Evolutionary conservation across 1,140 invertebrate species (phyloP).

Genomic region (Lanistes nyassanus): DNA sequence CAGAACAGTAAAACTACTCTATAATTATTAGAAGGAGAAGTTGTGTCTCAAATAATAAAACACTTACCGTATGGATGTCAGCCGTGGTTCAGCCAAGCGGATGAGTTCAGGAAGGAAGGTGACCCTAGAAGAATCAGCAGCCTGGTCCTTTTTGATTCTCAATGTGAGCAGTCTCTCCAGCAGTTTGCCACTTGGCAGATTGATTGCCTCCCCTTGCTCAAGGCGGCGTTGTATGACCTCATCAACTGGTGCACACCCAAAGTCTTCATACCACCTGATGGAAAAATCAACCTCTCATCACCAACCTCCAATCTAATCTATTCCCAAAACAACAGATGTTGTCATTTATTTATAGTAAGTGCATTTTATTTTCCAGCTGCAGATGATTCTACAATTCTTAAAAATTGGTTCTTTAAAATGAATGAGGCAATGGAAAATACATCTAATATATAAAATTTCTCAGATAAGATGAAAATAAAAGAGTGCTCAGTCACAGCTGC

Average conservation of each 20-base stretch:
- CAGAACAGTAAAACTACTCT: too few relatives aligned
- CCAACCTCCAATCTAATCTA: not conserved
- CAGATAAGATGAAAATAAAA: too few relatives aligned
- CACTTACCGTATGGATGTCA: constrained; percentile 50
- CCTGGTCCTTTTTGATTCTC: constrained; percentile 42
- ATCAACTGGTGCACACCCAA: constrained; percentile 54
- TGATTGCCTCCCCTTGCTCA: constrained; percentile 38
- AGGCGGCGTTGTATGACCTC: constrained; percentile 49
- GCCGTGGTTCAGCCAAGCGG: constrained; percentile 48
- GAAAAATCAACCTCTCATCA: not conserved
- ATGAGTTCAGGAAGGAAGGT: constrained; percentile 48
- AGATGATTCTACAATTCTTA: too few relatives aligned
- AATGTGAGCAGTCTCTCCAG: constrained; percentile 59
- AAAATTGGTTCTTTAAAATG: too few relatives aligned
- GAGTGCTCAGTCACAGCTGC: too few relatives aligned
- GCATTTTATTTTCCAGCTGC: too few relatives aligned
- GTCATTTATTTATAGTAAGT: too few relatives aligned
- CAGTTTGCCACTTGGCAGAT: constrained; percentile 62
- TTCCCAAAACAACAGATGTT: too few relatives aligned
- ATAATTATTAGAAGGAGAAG: too few relatives aligned
- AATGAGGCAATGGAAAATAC: too few relatives aligned
- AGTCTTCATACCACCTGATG: constrained; percentile 63
- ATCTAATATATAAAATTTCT: too few relatives aligned
- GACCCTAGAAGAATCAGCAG: constrained; percentile 6
- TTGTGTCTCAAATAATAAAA: too few relatives aligned